Evolutionary conservation across 1,140 invertebrate species (phyloP).

Genomic region (Aphaenogaster floridana): DNA sequence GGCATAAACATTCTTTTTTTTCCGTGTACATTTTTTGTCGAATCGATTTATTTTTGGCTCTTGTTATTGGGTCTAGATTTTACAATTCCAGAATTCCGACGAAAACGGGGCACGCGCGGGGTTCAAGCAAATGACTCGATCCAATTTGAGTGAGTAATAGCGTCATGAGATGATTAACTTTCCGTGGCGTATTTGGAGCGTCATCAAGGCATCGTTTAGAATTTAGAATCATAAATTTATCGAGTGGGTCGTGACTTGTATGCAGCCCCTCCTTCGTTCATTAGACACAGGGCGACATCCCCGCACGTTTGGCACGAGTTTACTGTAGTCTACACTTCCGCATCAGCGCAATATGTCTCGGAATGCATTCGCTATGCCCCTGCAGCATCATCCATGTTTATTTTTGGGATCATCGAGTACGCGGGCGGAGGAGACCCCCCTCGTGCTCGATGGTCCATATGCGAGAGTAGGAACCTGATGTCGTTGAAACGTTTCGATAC

Average conservation of each 20-base stretch:
- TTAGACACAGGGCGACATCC: slow-evolving; percentile 17
- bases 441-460: slow-evolving; percentile 72
- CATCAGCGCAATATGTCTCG: slow-evolving; percentile 78
- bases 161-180: slow-evolving; percentile 73
- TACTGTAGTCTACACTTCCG: slow-evolving; percentile 66
- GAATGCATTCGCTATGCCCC: slow-evolving; percentile 77
- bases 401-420: slow-evolving; percentile 38
- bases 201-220: slow-evolving; percentile 79
- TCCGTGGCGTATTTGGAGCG: slow-evolving; percentile 70
- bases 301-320: slow-evolving; percentile 16
- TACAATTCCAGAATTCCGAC: background rate
- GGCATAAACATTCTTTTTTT: too few relatives aligned
- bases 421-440: background rate
- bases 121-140: slow-evolving; percentile 26
- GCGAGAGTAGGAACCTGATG: slow-evolving; percentile 77
- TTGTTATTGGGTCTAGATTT: background rate
- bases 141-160: slow-evolving; percentile 67
- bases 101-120: background rate
- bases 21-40: background rate
- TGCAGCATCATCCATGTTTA: slow-evolving; percentile 75
- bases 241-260: slow-evolving; percentile 71
- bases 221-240: slow-evolving; percentile 74
- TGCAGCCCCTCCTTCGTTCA: slow-evolving; percentile 24
- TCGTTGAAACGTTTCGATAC: slow-evolving; percentile 78
- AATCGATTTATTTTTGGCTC: background rate